Evolutionary conservation across 1,140 invertebrate species (phyloP), one percentile per base, ranked within the genome.

Genomic region (Geopemphigus sp.): DNA sequence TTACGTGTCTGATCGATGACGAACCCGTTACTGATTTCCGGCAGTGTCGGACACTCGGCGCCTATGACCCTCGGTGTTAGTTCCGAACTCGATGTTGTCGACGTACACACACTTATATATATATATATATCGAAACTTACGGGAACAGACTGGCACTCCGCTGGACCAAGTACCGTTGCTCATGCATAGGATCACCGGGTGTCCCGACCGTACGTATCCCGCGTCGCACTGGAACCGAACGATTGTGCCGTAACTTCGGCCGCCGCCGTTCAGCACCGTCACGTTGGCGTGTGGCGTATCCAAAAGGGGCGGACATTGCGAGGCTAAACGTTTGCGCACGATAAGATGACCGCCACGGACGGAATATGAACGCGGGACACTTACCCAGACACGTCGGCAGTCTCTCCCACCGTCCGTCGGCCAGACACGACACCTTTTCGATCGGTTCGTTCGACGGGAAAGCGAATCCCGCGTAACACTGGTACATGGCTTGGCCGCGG

Each of bases 91-190:
- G n/a, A n/a, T n/a, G n/a, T n/a, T n/a, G n/a, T n/a, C n/a, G n/a
- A n/a, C n/a, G n/a, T n/a, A n/a, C n/a, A n/a, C n/a, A n/a, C n/a
- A n/a, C n/a, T n/a, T n/a, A n/a, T n/a, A n/a, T n/a, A n/a, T n/a
- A n/a, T n/a, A n/a, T n/a, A n/a, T n/a, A n/a, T 39, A 8, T 4
- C 32, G 32, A 4, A 3, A 86, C 89, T 88, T 88, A 89, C 95
- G 90, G 80, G 93, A 90, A 85, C 97, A 98, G 8, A 89, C 90
- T 19, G 97, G 96, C 19, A 96, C 93, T 81, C 92, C 89, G 68
- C 93, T 93, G 57, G 95, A 97, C 97, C 97, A 99, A 11, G 95
- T 95, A 32, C 97, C 97, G 85, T 98, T 96, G 83, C 94, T 94
- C 92, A 95, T 96, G 85, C 97, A 99, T 22, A 97, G 89, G 56